Percentiles rank a stretch among this genome's conserved stretches.
These are phyloP conservation scores for Micronycteris hirsuta DNA, from an alignment of 2,113 vertebrate species.

Conservation along the genomic window DNA sequence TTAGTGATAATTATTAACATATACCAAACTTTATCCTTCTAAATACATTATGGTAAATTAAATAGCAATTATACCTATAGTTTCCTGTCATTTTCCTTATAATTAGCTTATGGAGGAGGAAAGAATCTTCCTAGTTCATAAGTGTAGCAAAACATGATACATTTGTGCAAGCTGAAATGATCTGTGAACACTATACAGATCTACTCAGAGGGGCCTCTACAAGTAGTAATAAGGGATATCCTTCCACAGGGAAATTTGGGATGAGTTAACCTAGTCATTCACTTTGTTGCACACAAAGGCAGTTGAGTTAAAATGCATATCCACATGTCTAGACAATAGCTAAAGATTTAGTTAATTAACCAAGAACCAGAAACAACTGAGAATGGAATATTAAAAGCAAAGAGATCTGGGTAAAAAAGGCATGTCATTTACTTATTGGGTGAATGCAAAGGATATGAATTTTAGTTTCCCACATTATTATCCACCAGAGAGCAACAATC, in stretches of 20 bases:
- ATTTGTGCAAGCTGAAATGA: neutral
- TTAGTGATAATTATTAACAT: neutral
- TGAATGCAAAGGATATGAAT: neutral
- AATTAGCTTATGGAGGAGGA: neutral
- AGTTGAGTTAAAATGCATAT: neutral
- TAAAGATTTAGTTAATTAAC: neutral
- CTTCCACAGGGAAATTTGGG: no score
- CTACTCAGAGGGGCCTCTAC: neutral
- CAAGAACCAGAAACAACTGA: neutral
- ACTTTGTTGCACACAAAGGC: no score
- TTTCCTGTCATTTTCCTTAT: neutral
- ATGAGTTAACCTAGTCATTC: no score
- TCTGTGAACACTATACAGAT: neutral
- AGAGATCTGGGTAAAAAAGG: neutral
- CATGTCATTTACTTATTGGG: neutral
- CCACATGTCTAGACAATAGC: neutral
- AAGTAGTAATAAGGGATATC: neutral
- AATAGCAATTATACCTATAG: neutral
- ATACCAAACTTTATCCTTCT: neutral
- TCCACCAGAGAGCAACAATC: neutral
- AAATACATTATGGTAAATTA: neutral
- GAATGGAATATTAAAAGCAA: neutral
- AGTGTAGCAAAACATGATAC: neutral
- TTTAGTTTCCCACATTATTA: neutral
- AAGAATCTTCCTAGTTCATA: neutral